These are phyloP conservation scores for Anorthoa munda DNA, from an alignment of 2,888 invertebrate species.

Conservation along the genomic window DNA sequence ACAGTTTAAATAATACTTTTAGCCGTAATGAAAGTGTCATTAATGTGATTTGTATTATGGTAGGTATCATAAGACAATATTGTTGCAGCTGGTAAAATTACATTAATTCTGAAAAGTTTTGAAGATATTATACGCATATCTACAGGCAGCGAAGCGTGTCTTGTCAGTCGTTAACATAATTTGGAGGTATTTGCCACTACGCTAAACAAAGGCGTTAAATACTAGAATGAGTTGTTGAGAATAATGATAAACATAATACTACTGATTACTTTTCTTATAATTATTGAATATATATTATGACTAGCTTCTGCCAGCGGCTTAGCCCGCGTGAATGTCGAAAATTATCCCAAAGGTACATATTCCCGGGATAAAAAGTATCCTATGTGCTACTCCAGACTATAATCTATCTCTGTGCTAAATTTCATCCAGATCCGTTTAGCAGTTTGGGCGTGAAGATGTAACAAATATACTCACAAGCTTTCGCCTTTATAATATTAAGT, in stretches of 20 bases:
- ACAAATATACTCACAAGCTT: too few relatives aligned
- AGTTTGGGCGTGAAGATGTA: too few relatives aligned
- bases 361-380: too few relatives aligned
- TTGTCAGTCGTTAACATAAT: background rate
- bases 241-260: background rate
- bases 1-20: slow-evolving; percentile 57
- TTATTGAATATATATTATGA: too few relatives aligned
- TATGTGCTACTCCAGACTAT: too few relatives aligned
- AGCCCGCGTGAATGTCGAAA: too few relatives aligned
- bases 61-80: background rate
- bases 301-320: too few relatives aligned
- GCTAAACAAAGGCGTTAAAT: background rate
- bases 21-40: slow-evolving; percentile 52
- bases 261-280: background rate
- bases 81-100: background rate
- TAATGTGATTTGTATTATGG: slow-evolving; percentile 27
- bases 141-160: background rate
- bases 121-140: background rate
- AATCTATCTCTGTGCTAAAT: too few relatives aligned
- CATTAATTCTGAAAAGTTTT: too few relatives aligned
- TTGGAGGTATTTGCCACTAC: slow-evolving; percentile 3
- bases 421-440: too few relatives aligned
- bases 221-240: background rate
- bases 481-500: too few relatives aligned
- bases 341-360: too few relatives aligned